These are phyloP conservation scores for Chymomyza amoena DNA, from an alignment of 2,888 invertebrate genomes.

Conservation along the genomic window DNA sequence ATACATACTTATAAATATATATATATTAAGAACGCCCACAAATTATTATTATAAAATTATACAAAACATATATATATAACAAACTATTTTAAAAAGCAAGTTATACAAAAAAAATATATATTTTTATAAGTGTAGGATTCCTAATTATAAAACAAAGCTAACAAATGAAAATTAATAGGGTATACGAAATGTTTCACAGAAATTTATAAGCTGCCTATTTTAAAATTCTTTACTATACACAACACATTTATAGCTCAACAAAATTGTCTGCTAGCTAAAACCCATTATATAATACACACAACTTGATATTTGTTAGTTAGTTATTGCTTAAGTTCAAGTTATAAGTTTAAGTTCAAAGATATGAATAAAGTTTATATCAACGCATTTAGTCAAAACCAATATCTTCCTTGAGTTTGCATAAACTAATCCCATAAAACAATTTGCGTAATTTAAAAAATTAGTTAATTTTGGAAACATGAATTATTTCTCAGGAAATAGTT, in stretches of 20 bases:
- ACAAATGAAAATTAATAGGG: conserved; percentile 33
- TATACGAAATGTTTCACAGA: conserved; percentile 69
- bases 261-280: not conserved
- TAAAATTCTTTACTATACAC: not conserved
- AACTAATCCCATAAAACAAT: too few relatives aligned
- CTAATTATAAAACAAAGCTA: not conserved
- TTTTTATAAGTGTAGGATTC: conserved; percentile 22
- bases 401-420: not conserved
- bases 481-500: too few relatives aligned
- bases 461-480: too few relatives aligned
- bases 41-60: not conserved
- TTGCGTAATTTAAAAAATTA: too few relatives aligned
- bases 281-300: not conserved
- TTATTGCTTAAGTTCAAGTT: not conserved
- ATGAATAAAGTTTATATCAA: not conserved
- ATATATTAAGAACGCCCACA: not conserved
- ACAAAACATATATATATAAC: not conserved
- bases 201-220: conserved; percentile 63
- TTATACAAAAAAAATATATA: not conserved
- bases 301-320: not conserved
- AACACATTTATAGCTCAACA: not conserved
- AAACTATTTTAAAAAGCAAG: not conserved
- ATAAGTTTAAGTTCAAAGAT: too few relatives aligned
- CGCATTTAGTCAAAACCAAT: not conserved
- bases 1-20: conserved; percentile 14